phyloP scores from a whole-genome alignment of 2,888 invertebrate genomes.

The Ormyrus labotus region DNA sequence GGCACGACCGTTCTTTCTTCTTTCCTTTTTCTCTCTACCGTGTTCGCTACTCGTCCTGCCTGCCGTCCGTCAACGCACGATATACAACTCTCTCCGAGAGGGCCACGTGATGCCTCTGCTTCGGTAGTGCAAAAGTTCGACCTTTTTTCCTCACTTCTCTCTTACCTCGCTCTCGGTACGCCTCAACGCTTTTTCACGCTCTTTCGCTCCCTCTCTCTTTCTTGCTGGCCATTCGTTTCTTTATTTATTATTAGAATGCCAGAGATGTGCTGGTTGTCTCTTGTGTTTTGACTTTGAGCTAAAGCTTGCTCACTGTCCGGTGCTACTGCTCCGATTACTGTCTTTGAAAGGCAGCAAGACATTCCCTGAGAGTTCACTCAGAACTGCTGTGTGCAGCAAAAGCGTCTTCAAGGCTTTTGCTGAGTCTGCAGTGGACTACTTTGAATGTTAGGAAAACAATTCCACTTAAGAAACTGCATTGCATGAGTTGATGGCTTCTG shows the following conservation, averaged over 20 bases:
- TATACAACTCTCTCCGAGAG: not conserved
- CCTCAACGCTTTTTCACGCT: not conserved
- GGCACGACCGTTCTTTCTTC: not conserved
- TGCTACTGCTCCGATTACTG: slow-evolving; percentile 11
- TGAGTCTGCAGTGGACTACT: slow-evolving; percentile 42
- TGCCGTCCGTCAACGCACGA: not conserved
- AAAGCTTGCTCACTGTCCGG: not conserved
- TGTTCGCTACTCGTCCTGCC: slow-evolving; percentile 2
- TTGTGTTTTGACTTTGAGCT: slow-evolving; percentile 1
- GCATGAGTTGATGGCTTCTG: too few species aligned
- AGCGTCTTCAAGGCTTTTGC: slow-evolving; percentile 6
- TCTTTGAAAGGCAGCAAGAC: not conserved
- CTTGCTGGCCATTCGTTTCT: slow-evolving; percentile 8
- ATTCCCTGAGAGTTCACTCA: not conserved
- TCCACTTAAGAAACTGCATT: not conserved
- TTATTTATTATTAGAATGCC: slow-evolving; percentile 31
- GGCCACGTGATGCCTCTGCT: slow-evolving; percentile 36
- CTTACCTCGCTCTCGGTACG: not conserved
- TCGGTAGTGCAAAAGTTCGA: slow-evolving; percentile 11
- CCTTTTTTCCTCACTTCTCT: slow-evolving; percentile 15
- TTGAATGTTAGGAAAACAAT: slow-evolving; percentile 15
- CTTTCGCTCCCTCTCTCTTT: not conserved
- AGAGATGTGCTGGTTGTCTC: not conserved
- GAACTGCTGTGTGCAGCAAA: not conserved
- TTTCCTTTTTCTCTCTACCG: not conserved